Evolutionary conservation across 2,888 invertebrate species (phyloP), one percentile per base, ranked within the genome.

Genomic region (Idaea aversata): DNA sequence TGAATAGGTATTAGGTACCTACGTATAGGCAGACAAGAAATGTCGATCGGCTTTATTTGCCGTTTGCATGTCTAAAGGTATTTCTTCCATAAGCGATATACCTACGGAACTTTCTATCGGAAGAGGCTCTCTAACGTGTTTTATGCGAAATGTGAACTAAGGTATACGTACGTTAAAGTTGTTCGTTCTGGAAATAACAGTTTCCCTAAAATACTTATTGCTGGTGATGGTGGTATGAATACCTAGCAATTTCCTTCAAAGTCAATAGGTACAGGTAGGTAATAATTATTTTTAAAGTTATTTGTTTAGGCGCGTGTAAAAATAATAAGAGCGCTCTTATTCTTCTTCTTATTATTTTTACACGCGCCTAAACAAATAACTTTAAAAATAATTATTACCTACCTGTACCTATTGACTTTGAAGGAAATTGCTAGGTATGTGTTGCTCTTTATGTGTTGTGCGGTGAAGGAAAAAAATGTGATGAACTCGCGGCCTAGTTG

Each of bases 21-120:
- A 38, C 38, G 7, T 38, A 38, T 47, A 47, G 47, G 47, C 47
- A 47, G 13, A 10, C 47, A 47, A 47, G 47, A 47, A 47, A 47
- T 47, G 47, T 47, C 47, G 47, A 47, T 47, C 47, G 62, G 10
- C 59, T 66, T 68, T 66, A 68, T 68, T 63, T 63, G 61, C n/a
- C 61, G 59, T 59, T 68, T 63, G 68, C 68, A 59, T 68, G 68
- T 66, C 66, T 65, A 34, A 38, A 65, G 61, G 57, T 68, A 64
- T 68, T 61, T 25, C 47, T 61, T 57, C 57, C 64, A 61, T 64
- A 63, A 59, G 57, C 58, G 15, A 64, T 64, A 61, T 35, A 13
- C 25, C 15, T 4, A 60, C 57, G 34, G 47, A 47, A 47, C 47
- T 47, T 47, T 47, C 47, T 47, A 47, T 47, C 47, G 7, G 47